phyloP scores from a whole-genome alignment of 2,113 vertebrate species.

The Sclerurus mexicanus region DNA sequence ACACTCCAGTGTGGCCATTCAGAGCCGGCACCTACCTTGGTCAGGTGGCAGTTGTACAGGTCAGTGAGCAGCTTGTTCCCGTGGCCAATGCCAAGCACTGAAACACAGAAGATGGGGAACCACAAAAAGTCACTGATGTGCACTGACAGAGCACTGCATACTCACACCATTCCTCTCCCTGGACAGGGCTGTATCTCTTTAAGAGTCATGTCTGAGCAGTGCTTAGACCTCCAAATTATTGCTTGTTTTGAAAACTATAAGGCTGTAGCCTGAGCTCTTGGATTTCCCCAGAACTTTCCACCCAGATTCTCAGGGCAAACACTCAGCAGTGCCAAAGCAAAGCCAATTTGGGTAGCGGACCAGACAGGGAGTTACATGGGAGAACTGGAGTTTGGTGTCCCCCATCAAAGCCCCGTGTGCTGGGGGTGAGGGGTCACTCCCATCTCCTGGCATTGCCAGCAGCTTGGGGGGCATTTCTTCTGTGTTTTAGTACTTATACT shows the following conservation, averaged over 20 bases:
- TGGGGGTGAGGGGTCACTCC: neutral
- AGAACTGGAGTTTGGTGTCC: neutral
- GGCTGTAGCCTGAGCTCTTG: neutral
- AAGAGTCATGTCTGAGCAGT: neutral
- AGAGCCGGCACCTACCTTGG: slow-evolving; percentile 77
- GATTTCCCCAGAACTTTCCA: neutral
- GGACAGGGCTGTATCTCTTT: neutral
- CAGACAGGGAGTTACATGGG: accelerated
- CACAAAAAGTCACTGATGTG: accelerated
- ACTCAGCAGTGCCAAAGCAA: accelerated
- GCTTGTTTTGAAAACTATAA: neutral
- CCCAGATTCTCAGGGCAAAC: neutral
- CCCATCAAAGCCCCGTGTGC: neutral
- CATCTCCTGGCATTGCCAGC: neutral
- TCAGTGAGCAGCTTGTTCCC: slow-evolving; percentile 79
- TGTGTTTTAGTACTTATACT: neutral
- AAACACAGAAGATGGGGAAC: neutral
- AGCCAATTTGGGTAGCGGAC: neutral
- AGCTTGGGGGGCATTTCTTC: neutral
- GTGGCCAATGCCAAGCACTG: slow-evolving; percentile 86
- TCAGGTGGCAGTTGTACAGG: slow-evolving; percentile 78
- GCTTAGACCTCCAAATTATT: neutral
- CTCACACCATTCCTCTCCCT: accelerated
- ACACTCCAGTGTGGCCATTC: accelerated
- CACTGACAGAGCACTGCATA: neutral